Base-by-base conservation (phyloP, 2,113 vertebrate species). In the Passer montanus region DNA sequence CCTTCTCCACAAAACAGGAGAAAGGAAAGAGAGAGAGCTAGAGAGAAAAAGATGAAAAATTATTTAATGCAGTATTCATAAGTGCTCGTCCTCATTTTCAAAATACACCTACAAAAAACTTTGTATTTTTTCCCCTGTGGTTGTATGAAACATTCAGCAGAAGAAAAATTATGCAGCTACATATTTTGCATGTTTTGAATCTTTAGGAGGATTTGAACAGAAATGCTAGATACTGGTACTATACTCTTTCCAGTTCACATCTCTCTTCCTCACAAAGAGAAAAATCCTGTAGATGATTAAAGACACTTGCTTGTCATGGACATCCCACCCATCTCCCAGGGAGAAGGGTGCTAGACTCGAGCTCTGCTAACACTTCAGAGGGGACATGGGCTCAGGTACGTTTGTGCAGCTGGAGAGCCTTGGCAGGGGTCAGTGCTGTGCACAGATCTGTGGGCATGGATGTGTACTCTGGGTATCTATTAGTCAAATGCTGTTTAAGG, bases 371-470 rank as follows among this genome's bases (percentile, higher is more conserved):
- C 1, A 3, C 37, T 43, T 77, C 41, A 12, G 1, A 63, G 41
- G 33, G 24, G 53, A 64, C 1, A 1, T 2, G 8, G 27, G 55
- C 41, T 33, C 2, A 0, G 33, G n/a, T 33, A 37, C 0, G 0
- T 26, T 30, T 1, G 0, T 11, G 27, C 14, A 60, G 44, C 26
- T 3, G 3, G 10, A 49, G 22, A 74, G 39, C 58, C 49, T 8
- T 28, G 19, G 56, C 31, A 59, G 30, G 13, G 10, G 22, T 66
- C 33, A 60, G 41, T 1, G 1, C 53, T 55, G 63, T 8, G 27
- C n/a, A 26, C 14, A 13, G 15, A 46, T 19, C 21, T 0, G 0
- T 26, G 15, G 16, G 21, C 41, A 81, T 0, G 0, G 39, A 55
- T 0, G 0, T 4, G 28, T 9, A 8, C 18, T 44, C 60, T 41